phyloP scores from a whole-genome alignment of 2,888 invertebrate species.

The Limnephilus marmoratus region DNA sequence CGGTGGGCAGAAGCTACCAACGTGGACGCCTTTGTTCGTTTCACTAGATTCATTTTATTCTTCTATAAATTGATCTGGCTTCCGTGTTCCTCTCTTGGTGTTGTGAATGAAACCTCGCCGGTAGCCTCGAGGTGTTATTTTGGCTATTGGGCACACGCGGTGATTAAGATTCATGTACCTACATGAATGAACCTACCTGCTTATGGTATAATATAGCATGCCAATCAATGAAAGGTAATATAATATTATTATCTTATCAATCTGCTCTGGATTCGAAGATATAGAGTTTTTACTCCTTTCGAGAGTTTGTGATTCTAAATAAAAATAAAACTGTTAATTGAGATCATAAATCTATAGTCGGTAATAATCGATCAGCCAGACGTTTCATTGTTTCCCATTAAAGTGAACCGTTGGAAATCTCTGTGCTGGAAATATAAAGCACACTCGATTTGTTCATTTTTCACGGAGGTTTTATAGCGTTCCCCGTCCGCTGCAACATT shows the following conservation, averaged over 20 bases:
- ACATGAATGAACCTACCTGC: neutral
- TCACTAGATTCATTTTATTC: slow-evolving; percentile 38
- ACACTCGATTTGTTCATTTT: slow-evolving; percentile 56
- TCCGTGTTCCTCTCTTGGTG: slow-evolving; percentile 4
- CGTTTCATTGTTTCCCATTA: slow-evolving; percentile 4
- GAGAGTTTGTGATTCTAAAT: neutral
- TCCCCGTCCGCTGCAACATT: slow-evolving; percentile 37
- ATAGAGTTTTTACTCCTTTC: neutral
- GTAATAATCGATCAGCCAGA: neutral
- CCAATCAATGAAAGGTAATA: neutral
- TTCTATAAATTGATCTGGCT: slow-evolving; percentile 12
- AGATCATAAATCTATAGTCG: neutral
- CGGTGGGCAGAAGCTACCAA: slow-evolving; percentile 58
- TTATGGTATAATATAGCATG: neutral
- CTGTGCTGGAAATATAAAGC: slow-evolving; percentile 55
- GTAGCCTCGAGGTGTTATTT: neutral
- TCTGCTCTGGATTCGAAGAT: neutral
- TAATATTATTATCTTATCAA: neutral
- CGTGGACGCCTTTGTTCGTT: slow-evolving; percentile 8
- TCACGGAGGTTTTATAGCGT: slow-evolving; percentile 50
- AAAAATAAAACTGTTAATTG: neutral
- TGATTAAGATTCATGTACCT: neutral
- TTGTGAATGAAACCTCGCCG: slow-evolving; percentile 24
- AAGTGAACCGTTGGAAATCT: slow-evolving; percentile 23
- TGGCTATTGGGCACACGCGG: neutral